Evolutionary conservation across 1,140 invertebrate genomes (phyloP), one percentile per base, ranked within the genome.

Genomic region (Ectropis grisescens): DNA sequence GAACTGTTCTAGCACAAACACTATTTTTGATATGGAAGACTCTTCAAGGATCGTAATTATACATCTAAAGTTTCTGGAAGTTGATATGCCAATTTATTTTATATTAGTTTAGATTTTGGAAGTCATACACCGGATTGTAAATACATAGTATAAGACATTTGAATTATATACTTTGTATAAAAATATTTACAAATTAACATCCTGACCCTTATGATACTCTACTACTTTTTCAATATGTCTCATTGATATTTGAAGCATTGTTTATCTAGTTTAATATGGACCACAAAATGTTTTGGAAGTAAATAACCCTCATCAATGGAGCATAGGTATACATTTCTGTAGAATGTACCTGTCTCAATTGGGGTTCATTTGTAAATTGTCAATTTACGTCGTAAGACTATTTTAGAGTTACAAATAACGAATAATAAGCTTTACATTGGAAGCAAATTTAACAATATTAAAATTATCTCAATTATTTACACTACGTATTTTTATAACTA

Each of bases 21-120:
- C 68, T 78, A 75, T 80, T 80, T 71, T 78, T 65, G 74, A 80
- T 76, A 78, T 81, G 75, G 75, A 81, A 81, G 75, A 81, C 75
- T 71, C 57, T 61, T 66, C 55, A 69, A 67, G 53, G 54, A 58
- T 62, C 61, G 60, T 56, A 48, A 26, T 26, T 67, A 68, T 59
- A 61, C 72, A 66, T 68, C 60, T 76, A 72, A 74, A 56, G 59
- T 80, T 70, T 69, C 52, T 68, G 72, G 70, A 66, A 68, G 57
- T 69, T 80, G 75, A 81, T 81, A 81, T 81, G 75, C 75, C 72
- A 78, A 78, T 81, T 58, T 56, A 57, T 59, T 68, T 67, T 57
- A 59, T 45, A 48, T 56, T 67, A 58, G 60, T 75, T 68, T 68
- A 66, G 41, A 51, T 58, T 60, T 67, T 78, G 66, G 67, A 81